Base-by-base conservation (phyloP, 2,113 vertebrate species). In the Pungitius pungitius region DNA sequence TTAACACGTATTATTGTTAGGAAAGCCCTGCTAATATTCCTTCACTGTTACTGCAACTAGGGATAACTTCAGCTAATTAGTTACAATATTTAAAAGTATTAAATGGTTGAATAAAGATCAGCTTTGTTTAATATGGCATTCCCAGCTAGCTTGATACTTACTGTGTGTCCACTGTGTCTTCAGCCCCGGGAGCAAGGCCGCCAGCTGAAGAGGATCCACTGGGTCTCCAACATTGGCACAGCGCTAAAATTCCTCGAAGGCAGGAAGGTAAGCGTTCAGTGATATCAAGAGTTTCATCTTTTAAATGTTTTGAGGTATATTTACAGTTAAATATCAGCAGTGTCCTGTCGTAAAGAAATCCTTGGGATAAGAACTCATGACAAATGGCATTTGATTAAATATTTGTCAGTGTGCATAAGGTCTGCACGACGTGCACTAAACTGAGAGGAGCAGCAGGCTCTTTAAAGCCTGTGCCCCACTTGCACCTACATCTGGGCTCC, bases 171-270 rank as follows among this genome's bases (percentile, higher is more conserved):
- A 55, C 39, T 49, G 42, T 45, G 61, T 64, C 83, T 87, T 22
- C 58, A 99, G 98, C 97, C 97, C 27, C 95, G 95, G 57, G 98
- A 99, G 77, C 97, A 99, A 80, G 97, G 97, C 35, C 96, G 95
- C 56, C 95, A 96, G n/a, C 86, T 97, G 88, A 97, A 97, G 85
- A 94, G 97, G 71, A 98, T 99, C 85, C 98, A 99, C 77, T 97
- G 96, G 85, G 94, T 99, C 80, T 96, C 96, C 43, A 99, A 99
- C 91, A 97, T 99, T 17, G 97, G 97, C 86, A 95, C 95, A 1
- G 97, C 98, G 0, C 95, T 99, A 35, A 96, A 95, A 85, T 99
- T 99, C 87, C 95, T 99, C 0, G 98, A 99, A 93, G 97, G 97
- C 85, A 95, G 97, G 76, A 95, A 96, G 96, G 98, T 99, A 93